These are phyloP conservation scores for Bostrychus sinensis DNA, from an alignment of 2,113 vertebrate species.

Conservation along the genomic window DNA sequence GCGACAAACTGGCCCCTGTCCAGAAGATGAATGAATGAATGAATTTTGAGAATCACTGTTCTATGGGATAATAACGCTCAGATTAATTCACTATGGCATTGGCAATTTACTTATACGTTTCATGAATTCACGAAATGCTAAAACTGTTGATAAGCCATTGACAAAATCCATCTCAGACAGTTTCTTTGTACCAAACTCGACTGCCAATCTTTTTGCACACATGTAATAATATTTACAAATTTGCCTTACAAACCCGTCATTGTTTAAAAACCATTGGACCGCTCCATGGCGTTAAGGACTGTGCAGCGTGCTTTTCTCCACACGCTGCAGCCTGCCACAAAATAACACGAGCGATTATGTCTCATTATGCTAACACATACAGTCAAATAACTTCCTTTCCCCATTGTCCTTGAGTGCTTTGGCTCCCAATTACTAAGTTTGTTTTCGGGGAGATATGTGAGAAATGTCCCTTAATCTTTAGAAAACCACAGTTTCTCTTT, in stretches of 20 bases:
- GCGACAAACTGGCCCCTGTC: no score
- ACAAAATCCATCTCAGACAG: constrained; percentile 40
- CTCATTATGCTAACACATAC: constrained; percentile 58
- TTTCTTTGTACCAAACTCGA: constrained; percentile 47
- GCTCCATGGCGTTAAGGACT: constrained; percentile 31
- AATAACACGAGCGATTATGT: constrained; percentile 53
- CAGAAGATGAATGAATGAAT: no score
- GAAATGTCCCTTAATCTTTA: constrained; percentile 59
- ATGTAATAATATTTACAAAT: constrained; percentile 46
- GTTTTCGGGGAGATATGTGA: constrained; percentile 41
- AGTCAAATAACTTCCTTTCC: constrained; percentile 45
- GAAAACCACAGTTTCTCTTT: constrained; percentile 44
- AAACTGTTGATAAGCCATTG: constrained; percentile 32
- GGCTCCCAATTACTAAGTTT: constrained; percentile 62
- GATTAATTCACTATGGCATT: no score
- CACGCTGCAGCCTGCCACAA: constrained; percentile 28
- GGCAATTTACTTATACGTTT: no score
- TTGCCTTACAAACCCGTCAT: constrained; percentile 42
- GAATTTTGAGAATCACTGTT: no score
- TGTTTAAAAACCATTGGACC: constrained; percentile 37
- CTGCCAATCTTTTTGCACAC: constrained; percentile 23
- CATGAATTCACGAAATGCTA: no score
- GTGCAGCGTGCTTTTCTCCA: constrained; percentile 23
- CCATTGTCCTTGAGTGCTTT: constrained; percentile 62
- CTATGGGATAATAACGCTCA: no score